Percentiles rank a stretch among this genome's conserved stretches.
Conservation (phyloP, 2,888 invertebrate species). For the Bombylius discolor region DNA sequence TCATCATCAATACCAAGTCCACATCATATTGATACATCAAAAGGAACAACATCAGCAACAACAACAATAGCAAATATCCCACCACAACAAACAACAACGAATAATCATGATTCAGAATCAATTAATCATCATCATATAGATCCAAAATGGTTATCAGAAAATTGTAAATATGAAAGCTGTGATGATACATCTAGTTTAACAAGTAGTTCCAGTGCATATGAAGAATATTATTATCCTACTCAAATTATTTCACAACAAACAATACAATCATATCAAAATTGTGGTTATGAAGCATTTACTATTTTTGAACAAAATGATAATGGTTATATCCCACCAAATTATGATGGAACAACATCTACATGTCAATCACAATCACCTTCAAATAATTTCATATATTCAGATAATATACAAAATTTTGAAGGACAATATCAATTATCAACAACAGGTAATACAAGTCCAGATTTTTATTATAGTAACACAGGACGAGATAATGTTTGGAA, state of each 20-base stretch:
- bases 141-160: constrained; percentile 10
- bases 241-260: background rate
- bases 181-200: constrained; percentile 36
- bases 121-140: background rate
- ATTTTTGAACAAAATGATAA: background rate
- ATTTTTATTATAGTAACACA: constrained; percentile 33
- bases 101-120: background rate
- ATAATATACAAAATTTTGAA: constrained; percentile 6
- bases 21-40: background rate
- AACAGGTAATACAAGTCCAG: constrained; percentile 18
- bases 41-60: constrained; percentile 1
- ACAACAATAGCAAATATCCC: background rate
- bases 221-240: constrained; percentile 11
- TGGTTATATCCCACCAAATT: constrained; percentile 1
- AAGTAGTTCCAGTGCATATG: constrained; percentile 18
- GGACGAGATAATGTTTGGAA: constrained; percentile 32
- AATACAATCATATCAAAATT: background rate
- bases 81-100: background rate
- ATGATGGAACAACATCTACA: background rate
- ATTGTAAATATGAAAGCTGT: constrained; percentile 29
- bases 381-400: background rate
- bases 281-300: background rate
- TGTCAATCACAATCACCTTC: background rate
- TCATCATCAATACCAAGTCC: background rate
- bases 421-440: constrained; percentile 3